Percentiles rank a stretch among this genome's conserved stretches.
phyloP scores from a whole-genome alignment of 2,113 vertebrate genomes.

The Galbula dea region DNA sequence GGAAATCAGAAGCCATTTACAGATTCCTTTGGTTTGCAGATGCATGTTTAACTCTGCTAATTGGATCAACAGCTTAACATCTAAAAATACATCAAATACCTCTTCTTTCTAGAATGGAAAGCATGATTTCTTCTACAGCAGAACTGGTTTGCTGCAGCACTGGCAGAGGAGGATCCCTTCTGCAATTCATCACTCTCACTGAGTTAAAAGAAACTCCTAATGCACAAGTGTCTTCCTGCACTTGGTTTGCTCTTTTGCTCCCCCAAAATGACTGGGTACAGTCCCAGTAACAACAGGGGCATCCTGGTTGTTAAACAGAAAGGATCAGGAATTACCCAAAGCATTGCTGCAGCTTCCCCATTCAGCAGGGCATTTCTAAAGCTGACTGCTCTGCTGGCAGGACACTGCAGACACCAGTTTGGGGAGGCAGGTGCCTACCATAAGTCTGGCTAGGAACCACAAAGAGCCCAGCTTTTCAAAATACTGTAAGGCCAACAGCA shows the following conservation, averaged over 20 bases:
- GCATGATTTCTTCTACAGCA: not conserved
- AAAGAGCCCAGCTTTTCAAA: not conserved
- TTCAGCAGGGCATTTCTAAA: not conserved
- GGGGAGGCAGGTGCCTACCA: not conserved
- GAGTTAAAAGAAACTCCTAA: not conserved
- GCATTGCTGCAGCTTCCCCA: not conserved
- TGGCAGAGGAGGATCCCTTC: not conserved
- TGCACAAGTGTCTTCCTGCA: not conserved
- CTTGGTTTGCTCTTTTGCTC: not conserved
- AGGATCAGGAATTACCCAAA: not conserved
- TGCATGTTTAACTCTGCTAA: not conserved
- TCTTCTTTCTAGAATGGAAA: not conserved
- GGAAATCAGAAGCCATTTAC: slow-evolving; percentile 11
- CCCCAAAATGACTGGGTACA: not conserved
- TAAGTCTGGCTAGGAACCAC: not conserved
- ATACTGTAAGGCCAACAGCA: not conserved
- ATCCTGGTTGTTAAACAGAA: too few species aligned
- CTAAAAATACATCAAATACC: not conserved
- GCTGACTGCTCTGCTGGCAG: not conserved
- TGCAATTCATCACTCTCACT: not conserved
- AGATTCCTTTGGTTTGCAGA: not conserved
- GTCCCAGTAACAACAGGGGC: too few species aligned
- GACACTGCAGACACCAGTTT: not conserved
- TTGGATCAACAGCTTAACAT: not conserved
- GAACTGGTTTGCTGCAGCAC: not conserved